Conservation (phyloP, 2,113 vertebrate species). For the Peromyscus californicus region DNA sequence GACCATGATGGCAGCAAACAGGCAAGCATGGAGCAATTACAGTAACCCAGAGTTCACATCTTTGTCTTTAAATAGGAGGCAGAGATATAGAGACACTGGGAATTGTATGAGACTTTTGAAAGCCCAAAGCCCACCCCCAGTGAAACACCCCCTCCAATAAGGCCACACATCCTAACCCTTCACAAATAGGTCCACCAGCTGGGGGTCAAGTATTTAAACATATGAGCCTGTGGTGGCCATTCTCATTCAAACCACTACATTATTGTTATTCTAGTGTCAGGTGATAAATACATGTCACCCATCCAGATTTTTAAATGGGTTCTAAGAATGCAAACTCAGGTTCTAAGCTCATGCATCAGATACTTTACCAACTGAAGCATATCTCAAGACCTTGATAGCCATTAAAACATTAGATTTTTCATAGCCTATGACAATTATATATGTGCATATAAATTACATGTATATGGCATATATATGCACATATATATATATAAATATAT, state of each 20-base stretch:
- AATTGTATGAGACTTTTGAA: background rate
- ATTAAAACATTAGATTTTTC: background rate
- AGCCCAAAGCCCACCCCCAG: background rate
- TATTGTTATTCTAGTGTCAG: background rate
- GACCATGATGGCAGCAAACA: background rate
- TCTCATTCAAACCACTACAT: background rate
- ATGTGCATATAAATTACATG: background rate
- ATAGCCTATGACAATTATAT: background rate
- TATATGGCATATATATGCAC: background rate
- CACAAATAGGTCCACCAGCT: background rate
- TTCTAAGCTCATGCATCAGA: accelerated
- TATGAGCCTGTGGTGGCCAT: background rate
- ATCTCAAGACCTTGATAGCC: background rate
- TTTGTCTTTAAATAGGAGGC: background rate
- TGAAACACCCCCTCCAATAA: background rate
- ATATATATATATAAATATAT: background rate
- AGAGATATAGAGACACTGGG: background rate
- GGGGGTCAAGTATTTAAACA: background rate
- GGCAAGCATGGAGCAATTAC: background rate
- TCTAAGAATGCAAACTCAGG: no score
- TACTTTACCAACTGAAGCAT: background rate
- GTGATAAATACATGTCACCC: background rate
- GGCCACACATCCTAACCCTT: background rate
- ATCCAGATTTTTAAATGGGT: background rate
- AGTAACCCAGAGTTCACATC: background rate